Conservation (phyloP, 2,888 invertebrate species). For the Parnassius glacialis region DNA sequence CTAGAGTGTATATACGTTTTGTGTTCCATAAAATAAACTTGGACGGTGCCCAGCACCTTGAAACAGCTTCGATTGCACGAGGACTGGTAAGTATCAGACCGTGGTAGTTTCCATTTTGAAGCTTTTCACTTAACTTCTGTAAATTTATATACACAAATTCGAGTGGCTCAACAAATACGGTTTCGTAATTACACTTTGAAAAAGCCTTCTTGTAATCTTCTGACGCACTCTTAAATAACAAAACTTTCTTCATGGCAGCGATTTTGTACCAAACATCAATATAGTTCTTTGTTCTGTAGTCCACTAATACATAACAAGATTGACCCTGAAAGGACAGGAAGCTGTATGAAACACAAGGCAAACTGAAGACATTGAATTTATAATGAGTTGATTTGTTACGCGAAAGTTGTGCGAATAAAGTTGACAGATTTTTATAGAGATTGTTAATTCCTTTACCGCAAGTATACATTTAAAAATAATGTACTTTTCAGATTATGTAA, state of each 20-base stretch:
- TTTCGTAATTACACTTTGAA: conserved; percentile 49
- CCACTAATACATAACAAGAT: conserved; percentile 36
- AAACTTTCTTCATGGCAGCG: conserved; percentile 60
- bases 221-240: conserved; percentile 64
- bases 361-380: conserved; percentile 36
- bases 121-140: conserved; percentile 44
- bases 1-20: conserved; percentile 61
- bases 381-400: conserved; percentile 25
- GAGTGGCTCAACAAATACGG: conserved; percentile 66
- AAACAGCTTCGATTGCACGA: conserved; percentile 61
- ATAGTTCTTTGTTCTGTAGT: conserved; percentile 32
- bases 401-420: conserved; percentile 20
- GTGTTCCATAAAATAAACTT: conserved; percentile 59
- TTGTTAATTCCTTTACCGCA: neutral
- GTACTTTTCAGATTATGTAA: neutral
- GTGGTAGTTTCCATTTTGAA: conserved; percentile 46
- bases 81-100: conserved; percentile 66
- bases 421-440: neutral
- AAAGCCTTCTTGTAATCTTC: conserved; percentile 65
- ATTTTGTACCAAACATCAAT: conserved; percentile 27
- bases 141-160: conserved; percentile 54
- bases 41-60: conserved; percentile 64
- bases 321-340: conserved; percentile 57
- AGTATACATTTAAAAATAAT: neutral
- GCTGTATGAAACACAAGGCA: conserved; percentile 32